phyloP scores from a whole-genome alignment of 2,888 invertebrate species.

The Thecophora atra region DNA sequence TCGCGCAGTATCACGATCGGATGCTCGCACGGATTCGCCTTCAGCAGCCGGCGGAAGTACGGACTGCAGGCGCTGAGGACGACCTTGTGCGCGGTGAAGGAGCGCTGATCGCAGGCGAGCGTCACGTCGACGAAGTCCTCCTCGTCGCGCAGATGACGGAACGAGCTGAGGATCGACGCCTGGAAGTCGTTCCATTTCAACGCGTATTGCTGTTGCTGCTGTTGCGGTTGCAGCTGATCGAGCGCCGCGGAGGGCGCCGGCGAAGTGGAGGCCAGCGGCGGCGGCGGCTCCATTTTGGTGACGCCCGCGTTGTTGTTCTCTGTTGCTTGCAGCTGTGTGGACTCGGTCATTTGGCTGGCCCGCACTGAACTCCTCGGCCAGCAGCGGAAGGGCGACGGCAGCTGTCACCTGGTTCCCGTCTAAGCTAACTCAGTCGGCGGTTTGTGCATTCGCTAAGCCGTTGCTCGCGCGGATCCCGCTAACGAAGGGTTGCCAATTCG shows the following conservation, averaged over 20 bases:
- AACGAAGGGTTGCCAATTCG: neutral
- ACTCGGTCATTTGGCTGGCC: conserved; percentile 64
- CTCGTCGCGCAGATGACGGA: conserved; percentile 86
- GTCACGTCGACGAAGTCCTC: conserved; percentile 95
- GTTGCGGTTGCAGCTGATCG: conserved; percentile 49
- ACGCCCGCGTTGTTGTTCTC: conserved; percentile 66
- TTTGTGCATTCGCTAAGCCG: neutral
- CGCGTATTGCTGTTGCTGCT: conserved; percentile 85
- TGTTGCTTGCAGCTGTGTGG: conserved; percentile 66
- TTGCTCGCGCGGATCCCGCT: too few species aligned
- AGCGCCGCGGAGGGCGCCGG: conserved; percentile 53
- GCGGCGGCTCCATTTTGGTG: conserved; percentile 67
- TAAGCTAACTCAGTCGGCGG: neutral
- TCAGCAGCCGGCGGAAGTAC: conserved; percentile 86
- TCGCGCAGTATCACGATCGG: conserved; percentile 89
- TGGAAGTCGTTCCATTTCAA: conserved; percentile 96
- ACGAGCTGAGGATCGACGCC: conserved; percentile 88
- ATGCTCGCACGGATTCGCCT: conserved; percentile 90
- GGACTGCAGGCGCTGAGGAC: conserved; percentile 94
- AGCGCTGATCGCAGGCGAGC: conserved; percentile 88
- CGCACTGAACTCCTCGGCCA: neutral
- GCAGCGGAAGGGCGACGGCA: neutral
- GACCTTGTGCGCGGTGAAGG: conserved; percentile 89
- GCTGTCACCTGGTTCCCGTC: neutral
- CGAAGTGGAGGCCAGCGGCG: conserved; percentile 66